phyloP scores from a whole-genome alignment of 1,140 invertebrate species.

The Aphelinus atriplicis region DNA sequence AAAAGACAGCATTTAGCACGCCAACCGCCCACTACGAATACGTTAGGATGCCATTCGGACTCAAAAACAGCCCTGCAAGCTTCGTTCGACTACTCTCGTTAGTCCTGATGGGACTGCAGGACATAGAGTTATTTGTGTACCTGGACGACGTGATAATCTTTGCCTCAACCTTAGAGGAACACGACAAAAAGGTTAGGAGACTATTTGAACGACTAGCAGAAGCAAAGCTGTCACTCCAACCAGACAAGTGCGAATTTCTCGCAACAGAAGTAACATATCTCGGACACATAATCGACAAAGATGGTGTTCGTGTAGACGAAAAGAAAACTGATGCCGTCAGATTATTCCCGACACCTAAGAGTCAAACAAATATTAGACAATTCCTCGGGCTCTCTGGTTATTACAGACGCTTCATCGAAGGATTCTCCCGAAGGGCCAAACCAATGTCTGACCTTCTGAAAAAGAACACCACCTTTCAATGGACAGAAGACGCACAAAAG shows the following conservation, averaged over 20 bases:
- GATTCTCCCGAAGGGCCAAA: slow-evolving; percentile 37
- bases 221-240: neutral
- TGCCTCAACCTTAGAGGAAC: slow-evolving; percentile 7
- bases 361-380: neutral
- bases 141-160: slow-evolving; percentile 23
- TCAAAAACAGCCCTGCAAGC: slow-evolving; percentile 8
- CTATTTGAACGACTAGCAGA: neutral
- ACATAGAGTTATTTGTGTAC: slow-evolving; percentile 7
- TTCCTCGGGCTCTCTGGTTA: slow-evolving; percentile 15
- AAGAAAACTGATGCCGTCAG: slow-evolving; percentile 6
- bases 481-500: slow-evolving; percentile 39
- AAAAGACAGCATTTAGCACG: too few relatives aligned
- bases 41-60: slow-evolving; percentile 5
- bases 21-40: too few relatives aligned
- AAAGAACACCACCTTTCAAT: slow-evolving; percentile 36
- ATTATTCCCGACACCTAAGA: slow-evolving; percentile 15
- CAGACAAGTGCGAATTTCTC: slow-evolving; percentile 26
- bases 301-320: slow-evolving; percentile 1
- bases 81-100: slow-evolving; percentile 24
- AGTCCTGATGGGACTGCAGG: slow-evolving; percentile 4
- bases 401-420: slow-evolving; percentile 25
- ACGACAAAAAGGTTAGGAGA: slow-evolving; percentile 6
- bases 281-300: slow-evolving; percentile 13
- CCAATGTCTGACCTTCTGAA: slow-evolving; percentile 34
- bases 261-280: slow-evolving; percentile 17